Evolutionary conservation across 2,113 vertebrate genomes (phyloP).

Genomic region (Antechinus flavipes): DNA sequence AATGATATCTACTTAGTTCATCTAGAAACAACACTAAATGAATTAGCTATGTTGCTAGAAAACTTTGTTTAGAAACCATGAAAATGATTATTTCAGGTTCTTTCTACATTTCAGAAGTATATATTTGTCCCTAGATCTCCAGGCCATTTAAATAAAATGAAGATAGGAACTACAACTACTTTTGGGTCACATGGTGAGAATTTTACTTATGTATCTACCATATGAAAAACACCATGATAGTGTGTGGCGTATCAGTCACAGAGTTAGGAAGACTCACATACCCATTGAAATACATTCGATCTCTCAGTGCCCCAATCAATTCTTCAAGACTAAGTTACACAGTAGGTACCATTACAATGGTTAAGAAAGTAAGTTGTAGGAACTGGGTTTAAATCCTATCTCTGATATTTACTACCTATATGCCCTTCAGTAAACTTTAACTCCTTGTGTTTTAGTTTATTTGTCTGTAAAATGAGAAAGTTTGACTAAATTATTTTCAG

Average conservation of each 20-base stretch:
- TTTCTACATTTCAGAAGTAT: not conserved
- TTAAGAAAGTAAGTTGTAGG: not conserved
- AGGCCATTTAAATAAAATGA: not conserved
- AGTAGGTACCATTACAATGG: not conserved
- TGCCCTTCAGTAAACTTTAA: not conserved
- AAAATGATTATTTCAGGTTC: not conserved
- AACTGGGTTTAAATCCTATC: not conserved
- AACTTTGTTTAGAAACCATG: not conserved
- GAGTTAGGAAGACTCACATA: not conserved
- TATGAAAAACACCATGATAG: not conserved
- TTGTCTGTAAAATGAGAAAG: no score
- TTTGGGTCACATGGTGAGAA: not conserved
- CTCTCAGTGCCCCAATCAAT: not conserved
- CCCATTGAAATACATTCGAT: not conserved
- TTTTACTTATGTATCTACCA: not conserved
- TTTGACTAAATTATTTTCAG: no score
- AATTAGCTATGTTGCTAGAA: not conserved
- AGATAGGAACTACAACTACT: not conserved
- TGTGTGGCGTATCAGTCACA: not conserved
- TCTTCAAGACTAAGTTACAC: not conserved
- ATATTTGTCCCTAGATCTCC: not conserved
- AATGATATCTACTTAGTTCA: not conserved
- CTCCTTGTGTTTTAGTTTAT: no score
- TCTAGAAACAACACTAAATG: not conserved
- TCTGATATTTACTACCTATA: not conserved